Evolutionary conservation across 2,113 vertebrate species (phyloP), one percentile per base, ranked within the genome.

Genomic region (Polypterus senegalus): DNA sequence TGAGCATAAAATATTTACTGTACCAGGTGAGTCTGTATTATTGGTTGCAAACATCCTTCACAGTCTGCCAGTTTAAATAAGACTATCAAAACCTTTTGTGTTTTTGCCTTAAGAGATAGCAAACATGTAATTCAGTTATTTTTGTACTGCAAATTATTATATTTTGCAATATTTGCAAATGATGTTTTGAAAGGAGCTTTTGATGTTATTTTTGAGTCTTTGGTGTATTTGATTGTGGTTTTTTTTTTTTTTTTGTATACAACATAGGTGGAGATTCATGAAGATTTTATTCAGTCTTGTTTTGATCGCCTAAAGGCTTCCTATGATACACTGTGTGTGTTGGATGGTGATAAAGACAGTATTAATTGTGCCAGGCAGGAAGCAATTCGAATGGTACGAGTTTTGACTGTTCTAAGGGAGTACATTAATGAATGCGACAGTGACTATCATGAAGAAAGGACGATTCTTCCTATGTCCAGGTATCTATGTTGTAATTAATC

Each of bases 401-500:
- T 99, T 64, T 78, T 99, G 75, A 99, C 93, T 71, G 96, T 99
- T 65, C 79, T 99, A 70, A 92, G 93, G 55, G 96, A 99, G 69
- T 99, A 99, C 72, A 95, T 99, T 73, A 97, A 95, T 57, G 96
- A 99, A 82, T 99, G 96, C 79, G 96, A 99, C 84, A 97, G 96
- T 48, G 96, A 99, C 79, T 99, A 98, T 83, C 95, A 97, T 0
- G 96, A 99, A 72, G 96, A 99, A 68, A 89, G 95, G 77, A 97
- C 96, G 67, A 99, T 99, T 83, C 83, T 99, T 60, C 95, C 96
- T 6, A 99, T 99, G 96, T 98, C 94, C 63, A 96, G 96, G 96
- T 99, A 86, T 60, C 77, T 73, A n/a, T n/a, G n/a, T n/a, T n/a
- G n/a, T n/a, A n/a, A n/a, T n/a, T n/a, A n/a, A n/a, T n/a, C n/a